phyloP scores from a whole-genome alignment of 2,888 invertebrate genomes.

The Belgica antarctica region DNA sequence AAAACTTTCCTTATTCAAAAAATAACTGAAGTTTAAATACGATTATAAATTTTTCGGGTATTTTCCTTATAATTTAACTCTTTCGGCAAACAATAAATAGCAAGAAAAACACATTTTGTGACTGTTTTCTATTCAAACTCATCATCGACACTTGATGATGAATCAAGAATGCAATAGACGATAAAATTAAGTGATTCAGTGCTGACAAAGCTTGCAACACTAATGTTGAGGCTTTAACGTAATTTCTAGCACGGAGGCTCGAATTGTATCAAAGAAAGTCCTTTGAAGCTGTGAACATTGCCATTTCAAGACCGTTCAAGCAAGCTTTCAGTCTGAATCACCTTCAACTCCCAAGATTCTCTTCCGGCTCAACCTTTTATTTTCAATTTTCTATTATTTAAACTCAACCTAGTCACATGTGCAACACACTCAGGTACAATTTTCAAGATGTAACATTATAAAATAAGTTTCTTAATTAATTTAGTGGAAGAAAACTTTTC shows the following conservation, averaged over 20 bases:
- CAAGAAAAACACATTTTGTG: not conserved
- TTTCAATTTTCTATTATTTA: slow-evolving; percentile 29
- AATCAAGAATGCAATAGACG: not conserved
- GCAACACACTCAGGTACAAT: slow-evolving; percentile 49
- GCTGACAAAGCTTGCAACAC: not conserved
- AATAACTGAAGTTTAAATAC: not conserved
- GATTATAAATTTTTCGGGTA: not conserved
- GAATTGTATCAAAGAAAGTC: slow-evolving; percentile 12
- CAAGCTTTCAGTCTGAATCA: not conserved
- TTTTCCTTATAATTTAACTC: not conserved
- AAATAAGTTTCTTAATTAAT: slow-evolving; percentile 34
- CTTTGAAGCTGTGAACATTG: not conserved
- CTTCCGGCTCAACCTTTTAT: not conserved
- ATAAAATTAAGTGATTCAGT: not conserved
- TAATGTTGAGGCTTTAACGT: slow-evolving; percentile 13
- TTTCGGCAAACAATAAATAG: not conserved
- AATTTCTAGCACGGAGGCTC: slow-evolving; percentile 11
- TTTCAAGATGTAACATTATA: slow-evolving; percentile 26
- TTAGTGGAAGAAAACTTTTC: not conserved
- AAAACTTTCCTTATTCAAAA: not conserved
- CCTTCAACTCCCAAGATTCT: not conserved
- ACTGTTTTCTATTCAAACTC: not conserved
- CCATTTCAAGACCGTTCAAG: not conserved
- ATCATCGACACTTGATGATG: not conserved
- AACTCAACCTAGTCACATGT: slow-evolving; percentile 49